Evolutionary conservation across 1,140 invertebrate genomes (phyloP).

Genomic region (Gryllus bimaculatus): DNA sequence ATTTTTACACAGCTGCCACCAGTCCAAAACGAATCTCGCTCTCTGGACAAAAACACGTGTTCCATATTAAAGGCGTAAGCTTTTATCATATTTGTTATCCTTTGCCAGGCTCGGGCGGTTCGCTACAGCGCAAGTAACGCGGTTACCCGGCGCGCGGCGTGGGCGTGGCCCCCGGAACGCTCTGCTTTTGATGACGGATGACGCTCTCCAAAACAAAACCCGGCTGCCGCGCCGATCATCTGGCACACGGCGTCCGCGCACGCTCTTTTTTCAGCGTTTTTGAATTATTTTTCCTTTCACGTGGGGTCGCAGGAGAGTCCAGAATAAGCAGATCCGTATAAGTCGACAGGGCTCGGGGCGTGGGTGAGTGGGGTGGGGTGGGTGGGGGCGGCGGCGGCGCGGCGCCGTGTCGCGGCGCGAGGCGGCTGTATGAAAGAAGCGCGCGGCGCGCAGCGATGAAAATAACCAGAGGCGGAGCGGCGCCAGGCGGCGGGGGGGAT

Average conservation of each 20-base stretch:
- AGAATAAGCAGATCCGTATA: background rate
- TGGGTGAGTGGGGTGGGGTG: no score
- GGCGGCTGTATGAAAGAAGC: no score
- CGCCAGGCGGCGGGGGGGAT: no score
- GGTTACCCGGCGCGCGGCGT: background rate
- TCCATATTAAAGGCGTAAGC: conserved; percentile 4
- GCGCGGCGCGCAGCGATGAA: no score
- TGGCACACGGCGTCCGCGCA: no score
- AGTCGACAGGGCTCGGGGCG: background rate
- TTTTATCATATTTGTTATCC: conserved; percentile 2
- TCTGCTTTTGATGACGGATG: background rate
- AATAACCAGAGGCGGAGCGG: no score
- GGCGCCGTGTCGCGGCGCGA: no score
- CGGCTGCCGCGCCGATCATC: background rate
- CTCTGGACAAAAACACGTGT: background rate
- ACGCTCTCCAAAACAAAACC: background rate
- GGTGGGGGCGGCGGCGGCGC: no score
- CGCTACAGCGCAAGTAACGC: background rate
- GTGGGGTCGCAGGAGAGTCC: background rate
- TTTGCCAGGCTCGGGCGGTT: background rate
- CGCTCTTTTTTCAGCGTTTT: background rate
- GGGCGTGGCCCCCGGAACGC: no score
- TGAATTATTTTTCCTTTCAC: background rate
- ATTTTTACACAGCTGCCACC: conserved; percentile 8
- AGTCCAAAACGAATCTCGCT: background rate